Base-by-base conservation (phyloP, 2,113 vertebrate genomes). In the Pungitius pungitius region DNA sequence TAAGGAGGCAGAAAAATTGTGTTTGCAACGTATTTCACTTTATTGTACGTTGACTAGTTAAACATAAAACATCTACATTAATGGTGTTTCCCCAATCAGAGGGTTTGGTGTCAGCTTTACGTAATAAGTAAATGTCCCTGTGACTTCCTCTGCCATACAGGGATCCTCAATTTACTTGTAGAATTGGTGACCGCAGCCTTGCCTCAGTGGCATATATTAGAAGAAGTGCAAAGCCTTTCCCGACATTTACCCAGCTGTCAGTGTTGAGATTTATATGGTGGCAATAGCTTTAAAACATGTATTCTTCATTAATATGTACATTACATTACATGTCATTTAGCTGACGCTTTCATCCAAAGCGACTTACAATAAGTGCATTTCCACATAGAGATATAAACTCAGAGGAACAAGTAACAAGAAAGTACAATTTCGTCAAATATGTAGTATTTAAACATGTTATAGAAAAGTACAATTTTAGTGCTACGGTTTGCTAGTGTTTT, bases 181-280 rank as follows among this genome's bases (percentile, higher is more conserved):
- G 68, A 73, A 37, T 57, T 47, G 54, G 59, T 49, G 56, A 68
- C 43, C 49, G 71, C 78, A 27, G 57, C 60, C 33, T 56, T 56
- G 72, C 58, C 62, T 68, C 37, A 33, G 45, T 76, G 67, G 68
- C 18, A 47, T 59, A 73, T 62, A 64, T 59, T 78, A 83, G 56
- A 63, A 60, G 13, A 71, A 67, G 62, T 72, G 39, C 39, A n/a
- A 14, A 30, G 52, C 37, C 62, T 68, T 77, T n/a, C n/a, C 18
- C 55, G 62, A 79, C 75, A 69, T 73, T 65, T 69, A 54, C 14
- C 57, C 78, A 71, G 58, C 75, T 72, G 78, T 49, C n/a, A 78
- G 30, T 65, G 18, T 54, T 58, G 24, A 26, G 9, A 52, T 42
- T 78, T 67, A 45, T 51, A 55, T 5, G 47, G 57, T 59, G 37